Evolutionary conservation across 1,140 invertebrate species (phyloP).

Genomic region (Parasteatoda tepidariorum): DNA sequence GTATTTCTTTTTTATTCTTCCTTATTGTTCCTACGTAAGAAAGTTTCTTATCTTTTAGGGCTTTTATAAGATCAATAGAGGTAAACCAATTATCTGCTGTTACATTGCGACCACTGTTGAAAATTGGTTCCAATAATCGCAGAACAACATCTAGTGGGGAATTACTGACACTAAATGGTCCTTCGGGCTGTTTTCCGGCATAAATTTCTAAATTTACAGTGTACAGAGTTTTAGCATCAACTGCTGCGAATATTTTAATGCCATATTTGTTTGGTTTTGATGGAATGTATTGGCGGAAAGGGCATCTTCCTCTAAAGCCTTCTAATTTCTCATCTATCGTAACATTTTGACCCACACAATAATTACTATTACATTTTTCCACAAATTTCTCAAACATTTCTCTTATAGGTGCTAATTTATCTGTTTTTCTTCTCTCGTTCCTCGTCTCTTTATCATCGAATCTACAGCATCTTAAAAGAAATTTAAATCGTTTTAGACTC

Average conservation of each 20-base stretch:
- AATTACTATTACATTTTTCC: slow-evolving; percentile 49
- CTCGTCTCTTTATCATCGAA: slow-evolving; percentile 7
- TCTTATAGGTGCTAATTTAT: slow-evolving; percentile 59
- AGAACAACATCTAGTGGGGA: slow-evolving; percentile 35
- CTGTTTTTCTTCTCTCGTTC: background rate
- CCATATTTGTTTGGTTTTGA: slow-evolving; percentile 64
- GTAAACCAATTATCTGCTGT: slow-evolving; percentile 61
- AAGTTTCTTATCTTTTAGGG: slow-evolving; percentile 49
- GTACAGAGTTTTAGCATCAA: slow-evolving; percentile 59
- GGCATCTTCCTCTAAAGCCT: slow-evolving; percentile 60
- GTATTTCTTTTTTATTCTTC: slow-evolving; percentile 60
- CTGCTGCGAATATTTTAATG: slow-evolving; percentile 61
- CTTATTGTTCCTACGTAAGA: slow-evolving; percentile 60
- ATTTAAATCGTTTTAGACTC: slow-evolving; percentile 16
- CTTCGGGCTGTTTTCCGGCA: slow-evolving; percentile 55
- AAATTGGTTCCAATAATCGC: slow-evolving; percentile 36
- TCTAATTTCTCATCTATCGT: slow-evolving; percentile 20
- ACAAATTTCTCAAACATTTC: slow-evolving; percentile 61
- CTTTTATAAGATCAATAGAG: slow-evolving; percentile 27
- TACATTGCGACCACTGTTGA: slow-evolving; percentile 47
- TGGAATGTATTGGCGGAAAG: slow-evolving; percentile 60
- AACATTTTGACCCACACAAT: slow-evolving; percentile 19
- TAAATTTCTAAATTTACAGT: slow-evolving; percentile 61
- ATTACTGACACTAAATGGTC: slow-evolving; percentile 45
- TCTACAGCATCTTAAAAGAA: background rate